phyloP scores from a whole-genome alignment of 2,113 vertebrate species.

The Sinocyclocheilus anshuiensis region DNA sequence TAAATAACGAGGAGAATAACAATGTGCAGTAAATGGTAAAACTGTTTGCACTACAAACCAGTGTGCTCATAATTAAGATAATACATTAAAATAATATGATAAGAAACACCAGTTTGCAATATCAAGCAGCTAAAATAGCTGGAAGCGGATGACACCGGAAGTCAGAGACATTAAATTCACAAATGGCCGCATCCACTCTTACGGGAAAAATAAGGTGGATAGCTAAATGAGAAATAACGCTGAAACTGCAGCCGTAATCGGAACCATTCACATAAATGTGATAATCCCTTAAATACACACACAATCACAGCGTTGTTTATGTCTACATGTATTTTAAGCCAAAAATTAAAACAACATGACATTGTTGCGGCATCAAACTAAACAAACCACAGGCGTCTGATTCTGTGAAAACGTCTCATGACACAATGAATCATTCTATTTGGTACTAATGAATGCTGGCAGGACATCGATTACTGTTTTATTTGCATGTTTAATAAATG shows the following conservation, averaged over 20 bases:
- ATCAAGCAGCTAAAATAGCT: too few species aligned
- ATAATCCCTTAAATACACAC: slow-evolving; percentile 3
- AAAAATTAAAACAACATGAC: neutral
- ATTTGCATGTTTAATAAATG: neutral
- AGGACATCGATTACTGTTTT: neutral
- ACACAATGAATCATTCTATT: neutral
- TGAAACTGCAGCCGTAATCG: neutral
- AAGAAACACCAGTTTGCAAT: too few species aligned
- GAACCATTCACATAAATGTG: neutral
- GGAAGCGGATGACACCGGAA: too few species aligned
- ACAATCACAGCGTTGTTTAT: neutral
- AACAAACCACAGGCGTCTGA: neutral
- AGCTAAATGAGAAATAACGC: too few species aligned
- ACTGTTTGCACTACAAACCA: too few species aligned
- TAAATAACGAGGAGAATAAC: too few species aligned
- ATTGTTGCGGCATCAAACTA: neutral
- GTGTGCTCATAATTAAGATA: too few species aligned
- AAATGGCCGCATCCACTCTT: too few species aligned
- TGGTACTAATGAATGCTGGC: slow-evolving; percentile 3
- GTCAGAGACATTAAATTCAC: too few species aligned
- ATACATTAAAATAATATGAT: too few species aligned
- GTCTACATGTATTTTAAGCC: neutral
- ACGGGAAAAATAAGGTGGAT: too few species aligned
- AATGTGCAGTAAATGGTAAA: too few species aligned
- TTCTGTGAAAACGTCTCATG: neutral